These are phyloP conservation scores for Oryzias celebensis DNA, from an alignment of 2,113 vertebrate species.

Conservation along the genomic window DNA sequence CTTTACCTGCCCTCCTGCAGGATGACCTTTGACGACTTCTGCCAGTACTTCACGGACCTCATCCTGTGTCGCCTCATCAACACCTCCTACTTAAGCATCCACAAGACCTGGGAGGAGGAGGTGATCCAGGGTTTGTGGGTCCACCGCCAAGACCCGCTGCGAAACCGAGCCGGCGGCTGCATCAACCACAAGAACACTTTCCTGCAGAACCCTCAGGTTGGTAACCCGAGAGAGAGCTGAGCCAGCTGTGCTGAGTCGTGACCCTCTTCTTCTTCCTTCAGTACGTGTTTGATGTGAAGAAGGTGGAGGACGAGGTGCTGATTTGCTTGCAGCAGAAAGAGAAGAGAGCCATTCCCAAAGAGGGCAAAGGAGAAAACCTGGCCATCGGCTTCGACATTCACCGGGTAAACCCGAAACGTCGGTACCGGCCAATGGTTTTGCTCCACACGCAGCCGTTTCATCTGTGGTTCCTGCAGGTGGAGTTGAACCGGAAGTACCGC, in stretches of 20 bases:
- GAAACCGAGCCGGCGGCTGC: slow-evolving; percentile 91
- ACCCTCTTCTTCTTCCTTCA: slow-evolving; percentile 49
- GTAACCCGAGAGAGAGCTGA: not conserved
- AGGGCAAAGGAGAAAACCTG: slow-evolving; percentile 92
- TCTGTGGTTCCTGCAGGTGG: slow-evolving; percentile 78
- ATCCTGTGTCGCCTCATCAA: slow-evolving; percentile 96
- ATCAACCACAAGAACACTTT: slow-evolving; percentile 92
- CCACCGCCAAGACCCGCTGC: slow-evolving; percentile 80
- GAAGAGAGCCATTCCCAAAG: slow-evolving; percentile 84
- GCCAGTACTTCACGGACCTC: slow-evolving; percentile 91
- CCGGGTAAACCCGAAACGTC: slow-evolving; percentile 74
- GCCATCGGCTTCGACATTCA: slow-evolving; percentile 97
- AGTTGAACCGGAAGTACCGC: slow-evolving; percentile 91
- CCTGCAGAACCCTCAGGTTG: slow-evolving; percentile 92
- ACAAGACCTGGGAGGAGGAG: slow-evolving; percentile 98
- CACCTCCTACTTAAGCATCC: slow-evolving; percentile 95
- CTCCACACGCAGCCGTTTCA: not conserved
- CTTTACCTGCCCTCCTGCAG: slow-evolving; percentile 65
- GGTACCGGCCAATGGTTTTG: not conserved
- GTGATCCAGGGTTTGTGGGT: slow-evolving; percentile 85
- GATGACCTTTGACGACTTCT: slow-evolving; percentile 97
- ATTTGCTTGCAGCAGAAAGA: slow-evolving; percentile 95
- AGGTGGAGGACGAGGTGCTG: slow-evolving; percentile 91
- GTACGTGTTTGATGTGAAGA: slow-evolving; percentile 96
- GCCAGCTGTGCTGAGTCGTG: not conserved